Evolutionary conservation across 1,140 invertebrate species (phyloP), one percentile per base, ranked within the genome.

Genomic region (Drosophila pandora): DNA sequence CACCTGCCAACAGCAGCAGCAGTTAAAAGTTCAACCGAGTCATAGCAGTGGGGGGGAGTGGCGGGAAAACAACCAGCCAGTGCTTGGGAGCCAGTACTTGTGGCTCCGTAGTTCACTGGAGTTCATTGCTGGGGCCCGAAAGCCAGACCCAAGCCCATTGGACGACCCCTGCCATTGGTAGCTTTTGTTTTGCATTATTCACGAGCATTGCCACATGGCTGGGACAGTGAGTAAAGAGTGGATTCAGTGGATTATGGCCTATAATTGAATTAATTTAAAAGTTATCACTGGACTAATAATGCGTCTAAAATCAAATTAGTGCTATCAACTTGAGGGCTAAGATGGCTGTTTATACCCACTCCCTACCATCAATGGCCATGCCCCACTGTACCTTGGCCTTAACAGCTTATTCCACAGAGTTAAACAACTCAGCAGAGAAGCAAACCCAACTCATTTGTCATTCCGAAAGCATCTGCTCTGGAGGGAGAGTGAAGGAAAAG

Each of bases 21-120:
- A 7, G 69, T 78, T 64, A 65, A 87, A 69, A 82, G 83, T 87
- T 87, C 83, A 82, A 62, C 76, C 12, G 12, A 37, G 34, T 37
- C 34, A 37, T 50, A 48, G 23, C 21, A 28, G 41, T 39, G 65
- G 23, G 68, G 68, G 9, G 6, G 28, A 34, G 23, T 25, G 13
- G 25, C 28, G 25, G 45, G 41, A 10, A 22, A 25, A 45, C 17
- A 17, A 17, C 17, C 17, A 17, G 17, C 17, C 17, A 17, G 17
- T 17, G 1, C 17, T 17, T 17, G 17, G 17, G 17, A 17, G 17
- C 45, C 23, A 41, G 67, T 39, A 62, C 67, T 71, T 21, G 64
- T 39, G 50, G 22, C 34, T 52, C 22, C 55, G 49, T 32, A 77
- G 81, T 85, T 87, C 82, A 87, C 39, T 22, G 7, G 69, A 82